Percentiles rank a stretch among this genome's conserved stretches.
These are phyloP conservation scores for Dryobotodes eremita DNA, from an alignment of 2,888 invertebrate species.

Conservation along the genomic window DNA sequence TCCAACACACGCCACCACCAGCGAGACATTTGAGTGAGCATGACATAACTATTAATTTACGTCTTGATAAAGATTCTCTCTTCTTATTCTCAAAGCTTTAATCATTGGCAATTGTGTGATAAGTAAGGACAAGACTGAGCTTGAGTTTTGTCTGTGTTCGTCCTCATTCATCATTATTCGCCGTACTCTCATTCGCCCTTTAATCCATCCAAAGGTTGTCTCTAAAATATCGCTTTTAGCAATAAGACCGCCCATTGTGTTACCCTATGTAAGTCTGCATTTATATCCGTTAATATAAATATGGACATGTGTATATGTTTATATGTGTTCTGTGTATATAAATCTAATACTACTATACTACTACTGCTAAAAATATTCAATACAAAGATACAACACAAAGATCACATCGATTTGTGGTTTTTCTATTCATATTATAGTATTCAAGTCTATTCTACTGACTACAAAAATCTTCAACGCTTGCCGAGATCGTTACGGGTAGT, in stretches of 20 bases:
- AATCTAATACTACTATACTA: too few species aligned
- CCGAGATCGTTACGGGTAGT: background rate
- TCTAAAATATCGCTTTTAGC: background rate
- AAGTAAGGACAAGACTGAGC: background rate
- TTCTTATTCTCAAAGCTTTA: background rate
- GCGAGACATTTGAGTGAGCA: too few species aligned
- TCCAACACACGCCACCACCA: too few species aligned
- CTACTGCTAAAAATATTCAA: too few species aligned
- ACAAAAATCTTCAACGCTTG: background rate
- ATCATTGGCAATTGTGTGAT: background rate
- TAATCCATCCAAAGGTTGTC: background rate
- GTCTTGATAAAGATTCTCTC: background rate
- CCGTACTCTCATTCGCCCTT: background rate
- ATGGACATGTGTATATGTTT: background rate
- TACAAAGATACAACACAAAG: too few species aligned
- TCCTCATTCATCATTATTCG: background rate
- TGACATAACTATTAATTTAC: background rate
- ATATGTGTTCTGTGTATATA: background rate
- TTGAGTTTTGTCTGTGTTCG: background rate
- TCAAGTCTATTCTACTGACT: background rate
- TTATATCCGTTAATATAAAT: background rate
- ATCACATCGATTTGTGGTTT: too few species aligned
- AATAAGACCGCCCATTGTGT: background rate
- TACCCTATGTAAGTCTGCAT: background rate
- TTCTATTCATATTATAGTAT: too few species aligned